A percentile compares a stretch with the other conserved stretches of the same genome.
These are phyloP conservation scores for Chrysogorgia sp. DNA, from an alignment of 92 coral and sea anemone genomes.

Conservation along the genomic window DNA sequence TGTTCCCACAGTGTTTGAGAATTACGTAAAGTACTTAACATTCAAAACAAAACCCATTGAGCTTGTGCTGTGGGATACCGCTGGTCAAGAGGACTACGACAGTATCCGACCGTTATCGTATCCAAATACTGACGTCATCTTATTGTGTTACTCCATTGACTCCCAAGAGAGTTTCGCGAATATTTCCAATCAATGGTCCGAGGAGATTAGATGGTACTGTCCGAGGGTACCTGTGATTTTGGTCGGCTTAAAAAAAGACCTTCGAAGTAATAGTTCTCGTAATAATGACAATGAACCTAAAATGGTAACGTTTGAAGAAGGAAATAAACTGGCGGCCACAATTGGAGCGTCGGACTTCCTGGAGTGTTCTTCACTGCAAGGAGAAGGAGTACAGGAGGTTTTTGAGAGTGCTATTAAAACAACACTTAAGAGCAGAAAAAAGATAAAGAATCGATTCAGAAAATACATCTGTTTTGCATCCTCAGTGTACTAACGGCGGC, in stretches of 20 bases:
- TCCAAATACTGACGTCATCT: conserved; percentile 34
- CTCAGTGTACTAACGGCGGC: not conserved
- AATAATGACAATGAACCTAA: conserved; percentile 5
- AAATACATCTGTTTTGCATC: conserved; percentile 23
- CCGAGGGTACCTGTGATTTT: conserved; percentile 35
- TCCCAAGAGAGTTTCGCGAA: conserved; percentile 25
- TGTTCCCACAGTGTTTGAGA: conserved; percentile 35
- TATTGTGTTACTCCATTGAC: conserved; percentile 24
- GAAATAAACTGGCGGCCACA: conserved; percentile 20
- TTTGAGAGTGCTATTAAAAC: conserved; percentile 26
- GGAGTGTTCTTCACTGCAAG: conserved; percentile 31
- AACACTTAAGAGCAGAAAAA: conserved; percentile 4
- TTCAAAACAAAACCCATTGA: conserved; percentile 10
- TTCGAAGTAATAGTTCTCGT: not conserved
- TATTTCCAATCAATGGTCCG: conserved; percentile 20
- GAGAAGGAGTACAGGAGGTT: conserved; percentile 33
- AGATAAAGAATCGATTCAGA: conserved; percentile 10
- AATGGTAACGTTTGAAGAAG: conserved; percentile 33
- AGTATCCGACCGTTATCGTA: conserved; percentile 40
- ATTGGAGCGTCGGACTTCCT: conserved; percentile 29
- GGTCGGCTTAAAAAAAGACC: conserved; percentile 31
- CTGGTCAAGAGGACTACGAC: conserved; percentile 52
- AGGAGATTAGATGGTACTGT: conserved; percentile 39
- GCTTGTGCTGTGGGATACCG: conserved; percentile 42
- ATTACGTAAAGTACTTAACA: conserved; percentile 25